Base-by-base conservation (phyloP, 2,888 invertebrate species). In the Agonopterix alstromeriana region DNA sequence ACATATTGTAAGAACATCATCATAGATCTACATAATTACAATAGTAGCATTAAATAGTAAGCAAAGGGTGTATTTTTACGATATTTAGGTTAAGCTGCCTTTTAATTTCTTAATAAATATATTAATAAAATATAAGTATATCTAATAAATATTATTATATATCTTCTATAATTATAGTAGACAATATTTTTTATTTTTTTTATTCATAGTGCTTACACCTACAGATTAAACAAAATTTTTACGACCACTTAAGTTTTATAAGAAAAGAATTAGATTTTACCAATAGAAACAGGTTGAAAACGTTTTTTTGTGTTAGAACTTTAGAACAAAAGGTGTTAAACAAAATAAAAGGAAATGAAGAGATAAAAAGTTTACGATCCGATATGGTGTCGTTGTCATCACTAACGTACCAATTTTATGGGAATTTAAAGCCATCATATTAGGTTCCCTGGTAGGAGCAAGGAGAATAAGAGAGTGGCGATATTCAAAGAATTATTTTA, bases 311-410 rank as follows among this genome's bases (percentile, higher is more conserved):
- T 54, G 52, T 27, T 27, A 27, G 27, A 27, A 27, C 27, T 27
- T 57, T 67, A 67, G 66, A 70, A 75, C 73, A 73, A 77, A 73
- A 71, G 70, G 66, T 69, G 72, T 74, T 75, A 77, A 75, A 73
- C 61, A 61, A 63, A 74, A 69, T 69, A 65, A 72, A 76, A 68
- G 63, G 67, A 60, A 77, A 82, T 84, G 71, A 77, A 84, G 81
- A 72, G 79, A 84, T 86, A 86, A 84, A 77, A 81, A 72, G 66
- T 86, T 86, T 85, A 86, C 80, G 86, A 83, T 64, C 77, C 70
- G 77, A 77, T 77, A 77, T 63, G 60, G 67, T 64, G 76, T 73
- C 67, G 74, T 70, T 73, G 78, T 73, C 66, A 66, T 67, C 63
- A 60, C 61, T 60, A 62, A 71, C 61, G 64, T 66, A 58, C 63